Base-by-base conservation (phyloP, 1,140 invertebrate genomes). In the Saccostrea echinata region DNA sequence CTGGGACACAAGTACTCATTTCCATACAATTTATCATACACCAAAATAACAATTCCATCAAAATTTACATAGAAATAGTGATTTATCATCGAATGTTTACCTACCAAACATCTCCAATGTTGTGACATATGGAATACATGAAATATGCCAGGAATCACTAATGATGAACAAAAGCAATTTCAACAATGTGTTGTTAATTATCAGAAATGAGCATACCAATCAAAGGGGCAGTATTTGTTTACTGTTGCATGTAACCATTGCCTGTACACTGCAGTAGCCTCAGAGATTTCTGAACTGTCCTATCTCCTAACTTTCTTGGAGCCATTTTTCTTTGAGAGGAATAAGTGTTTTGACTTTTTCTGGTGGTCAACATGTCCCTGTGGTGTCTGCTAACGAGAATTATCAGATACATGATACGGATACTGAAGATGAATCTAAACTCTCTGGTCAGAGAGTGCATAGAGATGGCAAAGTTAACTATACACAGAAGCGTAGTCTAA, bases 211-310 rank as follows among this genome's bases (percentile, higher is more conserved):
- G 68, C 27, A 33, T 33, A 27, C 68, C 68, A 76, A 76, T 76
- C 27, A 76, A n/a, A 33, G 30, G 68, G 68, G 24, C 68, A 76
- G 68, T 33, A 33, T 76, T 76, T 76, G 30, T 76, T 76, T 76
- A 76, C 27, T 30, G 16, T 76, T 33, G 13, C 13, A 24, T 21
- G 57, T 24, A 24, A 21, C 24, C 68, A 76, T 27, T 76, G 68
- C 27, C 27, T 30, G 68, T 33, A 76, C 24, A 24, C 24, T 76
- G 68, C 68, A 33, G 68, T 76, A 24, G 12, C 27, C n/a, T 11
- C 64, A 68, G 27, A 68, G n/a, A n/a, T 24, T 30, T 30, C 68
- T 33, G 3, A 33, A 33, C 24, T 11, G 27, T 18, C 24, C 27
- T 3, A 76, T 33, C 68, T 11, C 24, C 18, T 33, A 27, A 76